phyloP scores from a whole-genome alignment of 1,140 invertebrate genomes.

The Atopsyche davidsoni region DNA sequence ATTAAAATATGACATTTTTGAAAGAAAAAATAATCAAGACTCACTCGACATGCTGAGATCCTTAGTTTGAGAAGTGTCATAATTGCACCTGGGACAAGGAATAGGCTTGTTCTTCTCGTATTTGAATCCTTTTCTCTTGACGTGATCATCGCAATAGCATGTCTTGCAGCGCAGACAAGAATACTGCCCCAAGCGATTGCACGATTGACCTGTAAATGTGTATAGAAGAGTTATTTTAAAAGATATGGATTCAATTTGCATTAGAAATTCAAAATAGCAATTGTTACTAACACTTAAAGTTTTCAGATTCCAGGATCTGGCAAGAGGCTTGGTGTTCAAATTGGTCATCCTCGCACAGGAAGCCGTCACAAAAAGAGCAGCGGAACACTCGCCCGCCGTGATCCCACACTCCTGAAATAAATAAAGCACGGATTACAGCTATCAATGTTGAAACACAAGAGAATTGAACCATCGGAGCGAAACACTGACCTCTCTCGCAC shows the following conservation, averaged over 20 bases:
- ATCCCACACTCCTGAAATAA: constrained; percentile 72
- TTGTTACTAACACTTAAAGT: constrained; percentile 81
- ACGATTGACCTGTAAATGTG: constrained; percentile 68
- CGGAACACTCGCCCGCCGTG: constrained; percentile 89
- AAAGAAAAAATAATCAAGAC: constrained; percentile 36
- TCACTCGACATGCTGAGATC: constrained; percentile 94
- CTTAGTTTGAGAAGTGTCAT: constrained; percentile 85
- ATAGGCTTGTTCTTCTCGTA: constrained; percentile 83
- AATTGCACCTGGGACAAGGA: constrained; percentile 92
- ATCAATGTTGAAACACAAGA: too few relatives aligned
- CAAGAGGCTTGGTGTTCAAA: constrained; percentile 98
- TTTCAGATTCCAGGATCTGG: constrained; percentile 88
- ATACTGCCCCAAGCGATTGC: constrained; percentile 89
- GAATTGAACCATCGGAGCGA: neutral
- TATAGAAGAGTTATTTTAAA: too few relatives aligned
- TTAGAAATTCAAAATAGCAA: constrained; percentile 9
- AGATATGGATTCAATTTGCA: neutral
- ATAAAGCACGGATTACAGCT: constrained; percentile 9
- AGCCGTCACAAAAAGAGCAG: constrained; percentile 87
- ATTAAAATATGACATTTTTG: neutral
- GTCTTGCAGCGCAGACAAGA: constrained; percentile 92
- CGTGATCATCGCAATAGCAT: constrained; percentile 96
- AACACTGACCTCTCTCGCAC: constrained; percentile 63
- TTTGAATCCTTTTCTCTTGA: constrained; percentile 86
- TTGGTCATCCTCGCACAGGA: constrained; percentile 95